A percentile compares a stretch with the other conserved stretches of the same genome.
These are phyloP conservation scores for Aplodontia rufa DNA, from an alignment of 2,113 vertebrate species.

Conservation along the genomic window DNA sequence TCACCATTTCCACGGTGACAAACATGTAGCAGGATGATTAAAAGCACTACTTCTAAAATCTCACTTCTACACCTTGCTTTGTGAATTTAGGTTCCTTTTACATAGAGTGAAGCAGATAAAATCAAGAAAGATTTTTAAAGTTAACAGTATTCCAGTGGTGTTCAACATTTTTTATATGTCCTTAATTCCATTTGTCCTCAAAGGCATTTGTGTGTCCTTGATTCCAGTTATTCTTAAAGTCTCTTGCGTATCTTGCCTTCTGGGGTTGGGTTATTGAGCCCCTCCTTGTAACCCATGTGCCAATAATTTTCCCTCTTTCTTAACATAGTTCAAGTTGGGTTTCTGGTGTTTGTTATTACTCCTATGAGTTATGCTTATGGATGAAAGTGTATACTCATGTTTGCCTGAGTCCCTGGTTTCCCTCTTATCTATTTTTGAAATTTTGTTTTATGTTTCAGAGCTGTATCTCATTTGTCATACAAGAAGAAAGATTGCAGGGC, in stretches of 20 bases:
- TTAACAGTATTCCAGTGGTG: not conserved
- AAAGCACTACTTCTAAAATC: not conserved
- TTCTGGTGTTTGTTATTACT: not conserved
- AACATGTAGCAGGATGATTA: not conserved
- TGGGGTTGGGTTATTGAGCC: not conserved
- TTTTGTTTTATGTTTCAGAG: constrained; percentile 21
- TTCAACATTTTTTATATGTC: not conserved
- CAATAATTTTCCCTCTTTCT: not conserved
- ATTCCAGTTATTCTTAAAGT: not conserved
- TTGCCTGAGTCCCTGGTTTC: not conserved
- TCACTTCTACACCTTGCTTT: not conserved
- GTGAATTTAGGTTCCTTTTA: not conserved
- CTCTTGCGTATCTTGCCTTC: not conserved
- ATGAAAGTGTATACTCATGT: not conserved
- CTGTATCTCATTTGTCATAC: not conserved
- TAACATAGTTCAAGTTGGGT: not conserved
- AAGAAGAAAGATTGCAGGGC: not conserved
- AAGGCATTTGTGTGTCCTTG: not conserved
- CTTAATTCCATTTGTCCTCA: not conserved
- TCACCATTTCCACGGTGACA: not conserved
- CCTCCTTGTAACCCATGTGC: not conserved
- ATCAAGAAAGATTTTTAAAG: not conserved
- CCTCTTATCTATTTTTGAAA: constrained; percentile 8
- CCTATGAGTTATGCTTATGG: not conserved
- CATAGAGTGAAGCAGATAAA: not conserved